phyloP scores from a whole-genome alignment of 1,140 invertebrate species.

The Diorhabda sublineata region DNA sequence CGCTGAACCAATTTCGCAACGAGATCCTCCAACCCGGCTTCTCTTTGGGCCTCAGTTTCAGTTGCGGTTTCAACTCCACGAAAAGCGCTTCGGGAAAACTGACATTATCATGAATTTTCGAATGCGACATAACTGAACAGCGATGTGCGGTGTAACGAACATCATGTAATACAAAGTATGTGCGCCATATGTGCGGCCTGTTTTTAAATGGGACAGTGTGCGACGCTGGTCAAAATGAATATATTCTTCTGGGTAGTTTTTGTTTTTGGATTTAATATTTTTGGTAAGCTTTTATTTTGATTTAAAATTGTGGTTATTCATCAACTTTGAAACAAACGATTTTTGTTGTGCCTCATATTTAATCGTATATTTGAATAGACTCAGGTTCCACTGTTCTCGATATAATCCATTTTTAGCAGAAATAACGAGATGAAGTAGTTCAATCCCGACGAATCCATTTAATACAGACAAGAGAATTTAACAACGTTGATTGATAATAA shows the following conservation, averaged over 20 bases:
- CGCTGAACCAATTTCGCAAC: constrained; percentile 13
- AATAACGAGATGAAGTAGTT: no score
- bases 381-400: no score
- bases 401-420: no score
- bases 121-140: not conserved
- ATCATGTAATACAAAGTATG: not conserved
- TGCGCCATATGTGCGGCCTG: not conserved
- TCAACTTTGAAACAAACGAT: no score
- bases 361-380: no score
- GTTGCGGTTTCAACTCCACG: constrained; percentile 5
- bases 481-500: no score
- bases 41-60: constrained; percentile 9
- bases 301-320: no score
- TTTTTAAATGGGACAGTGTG: not conserved
- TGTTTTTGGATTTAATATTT: not conserved
- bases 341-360: no score
- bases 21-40: constrained; percentile 13
- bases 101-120: not conserved
- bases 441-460: no score
- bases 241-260: not conserved
- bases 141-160: not conserved
- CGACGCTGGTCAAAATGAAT: not conserved
- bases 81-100: not conserved
- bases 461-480: no score
- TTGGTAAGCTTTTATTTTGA: not conserved